Percentiles rank a stretch among this genome's conserved stretches.
Evolutionary conservation across 2,888 invertebrate species (phyloP).

Genomic region (Choreutis nemorana): DNA sequence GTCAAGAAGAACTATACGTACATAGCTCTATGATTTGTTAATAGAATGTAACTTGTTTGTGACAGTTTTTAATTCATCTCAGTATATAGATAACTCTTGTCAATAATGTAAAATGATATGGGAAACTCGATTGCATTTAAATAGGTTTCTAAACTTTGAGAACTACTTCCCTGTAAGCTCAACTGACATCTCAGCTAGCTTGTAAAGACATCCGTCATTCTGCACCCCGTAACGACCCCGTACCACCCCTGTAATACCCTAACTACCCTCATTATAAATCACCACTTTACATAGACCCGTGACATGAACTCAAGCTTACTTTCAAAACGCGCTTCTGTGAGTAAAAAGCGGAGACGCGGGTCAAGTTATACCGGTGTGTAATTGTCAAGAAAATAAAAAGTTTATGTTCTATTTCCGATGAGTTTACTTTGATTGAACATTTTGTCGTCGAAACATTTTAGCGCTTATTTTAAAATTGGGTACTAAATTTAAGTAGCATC

Average conservation of each 20-base stretch:
- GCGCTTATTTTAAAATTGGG: constrained; percentile 1
- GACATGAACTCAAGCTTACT: neutral
- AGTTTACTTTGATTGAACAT: too few relatives aligned
- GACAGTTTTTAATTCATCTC: too few relatives aligned
- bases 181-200: constrained; percentile 46
- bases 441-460: constrained; percentile 24
- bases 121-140: too few relatives aligned
- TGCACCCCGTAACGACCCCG: constrained; percentile 30
- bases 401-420: constrained; percentile 56
- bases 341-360: constrained; percentile 6
- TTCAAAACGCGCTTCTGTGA: neutral
- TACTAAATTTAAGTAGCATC: neutral
- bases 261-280: constrained; percentile 26
- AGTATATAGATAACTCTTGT: too few relatives aligned
- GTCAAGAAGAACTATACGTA: too few relatives aligned
- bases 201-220: constrained; percentile 64
- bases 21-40: too few relatives aligned
- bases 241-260: constrained; percentile 35
- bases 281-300: constrained; percentile 21
- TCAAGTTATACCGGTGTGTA: constrained; percentile 15
- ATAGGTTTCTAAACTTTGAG: constrained; percentile 36
- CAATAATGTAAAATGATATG: too few relatives aligned
- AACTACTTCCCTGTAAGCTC: constrained; percentile 20
- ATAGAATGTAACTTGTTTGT: too few relatives aligned
- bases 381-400: constrained; percentile 22